A percentile compares a stretch with the other conserved stretches of the same genome.
These are phyloP conservation scores for Thaleichthys pacificus DNA, from an alignment of 2,797 vertebrate genomes.

Conservation along the genomic window DNA sequence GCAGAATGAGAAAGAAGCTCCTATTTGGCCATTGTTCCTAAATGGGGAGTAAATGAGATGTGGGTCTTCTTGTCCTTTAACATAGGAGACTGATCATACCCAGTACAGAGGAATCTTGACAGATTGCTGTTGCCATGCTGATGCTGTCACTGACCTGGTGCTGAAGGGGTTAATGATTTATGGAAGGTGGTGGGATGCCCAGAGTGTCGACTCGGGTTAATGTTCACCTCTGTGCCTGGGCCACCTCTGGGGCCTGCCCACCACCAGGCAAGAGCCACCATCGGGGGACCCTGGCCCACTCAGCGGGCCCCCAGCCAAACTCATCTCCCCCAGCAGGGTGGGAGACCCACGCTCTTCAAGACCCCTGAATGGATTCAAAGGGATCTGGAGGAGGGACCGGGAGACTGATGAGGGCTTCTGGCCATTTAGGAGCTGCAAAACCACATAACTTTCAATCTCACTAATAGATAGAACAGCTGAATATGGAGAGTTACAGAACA, in stretches of 20 bases:
- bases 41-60: constrained; percentile 40
- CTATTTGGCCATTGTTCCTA: constrained; percentile 42
- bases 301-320: constrained; percentile 70
- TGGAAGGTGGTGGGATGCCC: constrained; percentile 67
- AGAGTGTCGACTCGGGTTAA: constrained; percentile 73
- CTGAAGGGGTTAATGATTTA: constrained; percentile 75
- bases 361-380: constrained; percentile 46
- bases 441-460: neutral
- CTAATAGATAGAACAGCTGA: neutral
- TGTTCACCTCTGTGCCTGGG: constrained; percentile 69
- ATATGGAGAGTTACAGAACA: neutral
- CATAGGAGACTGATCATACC: constrained; percentile 42
- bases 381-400: constrained; percentile 42
- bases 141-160: constrained; percentile 62
- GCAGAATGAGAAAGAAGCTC: constrained; percentile 43
- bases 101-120: constrained; percentile 63
- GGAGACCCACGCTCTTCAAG: constrained; percentile 40
- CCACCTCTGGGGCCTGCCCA: constrained; percentile 58
- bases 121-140: constrained; percentile 71
- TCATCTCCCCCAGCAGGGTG: constrained; percentile 63
- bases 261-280: constrained; percentile 42
- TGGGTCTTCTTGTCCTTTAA: constrained; percentile 36
- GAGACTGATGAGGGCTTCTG: constrained; percentile 50
- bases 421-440: constrained; percentile 31
- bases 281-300: constrained; percentile 43